Evolutionary conservation across 2,797 vertebrate genomes (phyloP), one percentile per base, ranked within the genome.

Genomic region (Phataginus tetradactyla): DNA sequence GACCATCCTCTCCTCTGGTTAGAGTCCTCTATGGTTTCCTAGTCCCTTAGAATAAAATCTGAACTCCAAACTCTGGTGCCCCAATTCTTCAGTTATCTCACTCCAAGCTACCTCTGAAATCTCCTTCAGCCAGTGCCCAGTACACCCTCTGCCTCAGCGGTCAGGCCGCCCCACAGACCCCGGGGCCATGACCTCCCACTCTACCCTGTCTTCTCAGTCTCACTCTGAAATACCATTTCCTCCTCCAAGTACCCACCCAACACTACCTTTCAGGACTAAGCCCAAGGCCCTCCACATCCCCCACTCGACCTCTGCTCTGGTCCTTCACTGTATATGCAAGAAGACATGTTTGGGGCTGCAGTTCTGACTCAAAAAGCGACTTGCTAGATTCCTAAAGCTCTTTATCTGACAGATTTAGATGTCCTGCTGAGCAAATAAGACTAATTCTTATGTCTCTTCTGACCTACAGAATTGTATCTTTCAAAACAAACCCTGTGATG

Each of bases 351-450:
- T 59, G 7, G 20, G 55, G n/a, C 21, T 55, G 18, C 1, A 64
- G 39, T 13, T 93, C 64, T 59, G 61, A 57, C 20, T 80, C 18
- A 11, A 42, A 78, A 49, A 95, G 79, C 53, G 32, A 18, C 39
- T 71, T 29, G 7, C 39, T 71, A 8, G 14, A 21, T 32, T 75
- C 34, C 39, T 29, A 27, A 89, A 45, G 45, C 45, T 45, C 45
- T 45, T 69, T 69, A 57, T 34, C 57, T 64, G 79, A 71, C 1
- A 94, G 72, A 83, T 66, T 12, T 32, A 21, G 25, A 42, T 37
- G 45, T 18, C 37, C 53, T 68, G 37, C 10, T 37, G 87, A 89
- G 71, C 20, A 87, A 96, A 57, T 45, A 78, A 88, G 94, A 86
- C 32, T 64, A 86, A 55, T 64, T 61, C 45, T 49, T 34, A 12